Evolutionary conservation across 1,140 invertebrate genomes (phyloP).

Genomic region (Drepana arcuata): DNA sequence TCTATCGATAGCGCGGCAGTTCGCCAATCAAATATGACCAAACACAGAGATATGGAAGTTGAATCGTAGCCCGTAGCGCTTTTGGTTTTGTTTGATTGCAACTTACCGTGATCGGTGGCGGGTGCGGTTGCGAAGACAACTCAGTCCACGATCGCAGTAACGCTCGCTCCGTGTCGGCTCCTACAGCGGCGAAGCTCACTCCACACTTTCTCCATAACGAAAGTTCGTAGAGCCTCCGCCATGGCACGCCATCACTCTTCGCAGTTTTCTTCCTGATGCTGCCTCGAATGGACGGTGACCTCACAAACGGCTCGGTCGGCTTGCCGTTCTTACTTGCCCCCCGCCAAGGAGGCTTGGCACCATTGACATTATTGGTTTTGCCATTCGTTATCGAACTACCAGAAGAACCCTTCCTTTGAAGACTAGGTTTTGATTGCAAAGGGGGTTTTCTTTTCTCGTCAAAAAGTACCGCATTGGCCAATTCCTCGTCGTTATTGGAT

Average conservation of each 20-base stretch:
- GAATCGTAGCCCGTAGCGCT: too few species aligned
- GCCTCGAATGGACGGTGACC: constrained; percentile 52
- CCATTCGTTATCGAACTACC: constrained; percentile 32
- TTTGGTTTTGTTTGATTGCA: too few species aligned
- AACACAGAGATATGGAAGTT: background rate
- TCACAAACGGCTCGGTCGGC: constrained; percentile 42
- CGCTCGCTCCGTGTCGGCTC: constrained; percentile 49
- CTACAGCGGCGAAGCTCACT: constrained; percentile 51
- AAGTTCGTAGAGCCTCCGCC: constrained; percentile 72
- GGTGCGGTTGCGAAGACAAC: constrained; percentile 36
- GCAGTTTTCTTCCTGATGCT: constrained; percentile 52
- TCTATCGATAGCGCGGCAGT: background rate
- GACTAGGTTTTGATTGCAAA: constrained; percentile 29
- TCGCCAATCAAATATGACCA: background rate
- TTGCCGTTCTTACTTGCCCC: constrained; percentile 55
- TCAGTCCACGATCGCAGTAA: constrained; percentile 63
- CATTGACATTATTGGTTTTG: constrained; percentile 26
- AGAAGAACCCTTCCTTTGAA: constrained; percentile 40
- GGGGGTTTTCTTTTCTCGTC: constrained; percentile 45
- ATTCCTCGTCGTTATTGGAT: constrained; percentile 40
- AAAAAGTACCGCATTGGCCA: constrained; percentile 29
- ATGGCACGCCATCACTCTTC: constrained; percentile 61
- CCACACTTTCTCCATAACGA: constrained; percentile 69
- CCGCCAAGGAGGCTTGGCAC: constrained; percentile 70
- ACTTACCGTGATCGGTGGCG: constrained; percentile 42